phyloP scores from a whole-genome alignment of 2,888 invertebrate species.

The Drosophila sordidula region DNA sequence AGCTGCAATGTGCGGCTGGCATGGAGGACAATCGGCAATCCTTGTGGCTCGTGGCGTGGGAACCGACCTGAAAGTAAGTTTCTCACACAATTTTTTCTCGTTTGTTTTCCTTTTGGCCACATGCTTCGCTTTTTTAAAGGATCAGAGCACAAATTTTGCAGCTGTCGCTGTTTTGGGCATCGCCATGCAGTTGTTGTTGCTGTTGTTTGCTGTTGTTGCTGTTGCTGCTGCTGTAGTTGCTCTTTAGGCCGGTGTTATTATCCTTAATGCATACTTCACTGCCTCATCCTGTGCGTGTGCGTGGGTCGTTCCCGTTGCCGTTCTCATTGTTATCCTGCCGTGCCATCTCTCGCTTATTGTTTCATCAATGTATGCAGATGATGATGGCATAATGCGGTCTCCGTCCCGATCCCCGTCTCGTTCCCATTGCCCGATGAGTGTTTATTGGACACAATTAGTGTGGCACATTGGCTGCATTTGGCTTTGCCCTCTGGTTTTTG shows the following conservation, averaged over 20 bases:
- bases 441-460: slow-evolving; percentile 79
- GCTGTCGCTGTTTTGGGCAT: slow-evolving; percentile 81
- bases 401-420: slow-evolving; percentile 22
- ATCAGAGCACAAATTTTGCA: slow-evolving; percentile 82
- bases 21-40: slow-evolving; percentile 77
- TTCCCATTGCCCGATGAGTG: slow-evolving; percentile 61
- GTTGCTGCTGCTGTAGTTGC: slow-evolving; percentile 50
- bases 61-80: slow-evolving; percentile 84
- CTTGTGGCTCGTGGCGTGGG: slow-evolving; percentile 85
- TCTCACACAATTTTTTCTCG: slow-evolving; percentile 84
- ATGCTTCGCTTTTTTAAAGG: slow-evolving; percentile 83
- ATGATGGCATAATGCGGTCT: slow-evolving; percentile 74
- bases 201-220: slow-evolving; percentile 30
- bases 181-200: slow-evolving; percentile 43
- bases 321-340: slow-evolving; percentile 74
- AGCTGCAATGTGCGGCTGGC: slow-evolving; percentile 67
- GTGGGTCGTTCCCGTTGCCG: slow-evolving; percentile 57
- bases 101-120: slow-evolving; percentile 82
- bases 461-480: slow-evolving; percentile 73
- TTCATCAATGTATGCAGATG: slow-evolving; percentile 80
- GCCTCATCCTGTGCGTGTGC: slow-evolving; percentile 75
- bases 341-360: slow-evolving; percentile 78
- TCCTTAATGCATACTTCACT: slow-evolving; percentile 81
- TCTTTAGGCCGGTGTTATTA: slow-evolving; percentile 78
- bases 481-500: slow-evolving; percentile 24